A percentile compares a stretch with the other conserved stretches of the same genome.
phyloP scores from a whole-genome alignment of 2,888 invertebrate genomes.

The Nomada hirtipes region DNA sequence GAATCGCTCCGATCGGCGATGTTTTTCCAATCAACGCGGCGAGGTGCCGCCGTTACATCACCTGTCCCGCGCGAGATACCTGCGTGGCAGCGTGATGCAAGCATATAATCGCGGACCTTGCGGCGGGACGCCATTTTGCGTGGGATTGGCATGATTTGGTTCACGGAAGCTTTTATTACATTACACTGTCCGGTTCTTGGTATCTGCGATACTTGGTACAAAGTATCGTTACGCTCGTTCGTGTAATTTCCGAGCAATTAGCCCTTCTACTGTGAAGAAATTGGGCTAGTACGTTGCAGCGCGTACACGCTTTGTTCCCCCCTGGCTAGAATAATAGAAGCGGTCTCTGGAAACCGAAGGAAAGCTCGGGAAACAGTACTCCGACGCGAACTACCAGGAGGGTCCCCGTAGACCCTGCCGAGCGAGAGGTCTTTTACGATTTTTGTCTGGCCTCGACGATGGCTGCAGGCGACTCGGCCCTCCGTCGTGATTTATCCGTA shows the following conservation, averaged over 20 bases:
- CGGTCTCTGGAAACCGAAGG: too few relatives aligned
- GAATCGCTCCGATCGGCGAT: not conserved
- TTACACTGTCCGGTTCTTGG: not conserved
- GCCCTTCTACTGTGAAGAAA: too few relatives aligned
- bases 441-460: constrained; percentile 75
- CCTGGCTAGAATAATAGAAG: too few relatives aligned
- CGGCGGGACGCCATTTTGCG: not conserved
- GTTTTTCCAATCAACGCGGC: not conserved
- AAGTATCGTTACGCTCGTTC: too few relatives aligned
- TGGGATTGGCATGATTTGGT: not conserved
- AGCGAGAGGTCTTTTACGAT: constrained; percentile 76
- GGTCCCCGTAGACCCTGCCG: constrained; percentile 58
- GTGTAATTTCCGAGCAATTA: too few relatives aligned
- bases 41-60: not conserved
- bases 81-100: not conserved
- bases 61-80: too few relatives aligned
- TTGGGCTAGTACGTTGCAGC: too few relatives aligned
- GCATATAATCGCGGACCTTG: not conserved
- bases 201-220: not conserved
- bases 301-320: too few relatives aligned
- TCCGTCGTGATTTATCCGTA: constrained; percentile 77
- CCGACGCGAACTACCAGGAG: constrained; percentile 26
- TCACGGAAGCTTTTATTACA: not conserved
- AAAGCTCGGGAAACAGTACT: too few relatives aligned
- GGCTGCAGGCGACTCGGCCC: constrained; percentile 57